These are phyloP conservation scores for Cyprinella venusta DNA, from an alignment of 2,797 vertebrate genomes.

Conservation along the genomic window DNA sequence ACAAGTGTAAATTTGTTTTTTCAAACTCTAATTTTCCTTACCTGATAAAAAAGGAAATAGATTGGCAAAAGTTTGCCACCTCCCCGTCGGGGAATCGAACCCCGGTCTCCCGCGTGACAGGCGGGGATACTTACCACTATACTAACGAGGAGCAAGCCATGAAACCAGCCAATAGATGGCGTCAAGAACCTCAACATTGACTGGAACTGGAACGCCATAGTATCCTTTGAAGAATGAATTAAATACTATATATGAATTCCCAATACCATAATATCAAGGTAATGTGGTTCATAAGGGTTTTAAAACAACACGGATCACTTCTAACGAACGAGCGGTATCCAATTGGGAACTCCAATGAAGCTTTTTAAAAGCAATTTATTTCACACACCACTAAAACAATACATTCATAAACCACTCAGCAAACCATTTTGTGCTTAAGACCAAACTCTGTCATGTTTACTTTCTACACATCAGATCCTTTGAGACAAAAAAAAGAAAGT, in stretches of 20 bases:
- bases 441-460: conserved; percentile 29
- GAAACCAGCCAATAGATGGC: accelerated
- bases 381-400: conserved; percentile 73
- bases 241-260: not conserved
- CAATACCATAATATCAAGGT: not conserved
- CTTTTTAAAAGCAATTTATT: conserved; percentile 79
- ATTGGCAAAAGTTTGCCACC: not conserved
- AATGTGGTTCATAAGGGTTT: not conserved
- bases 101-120: too few species aligned
- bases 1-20: not conserved
- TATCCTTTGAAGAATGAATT: not conserved
- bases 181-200: not conserved
- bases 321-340: not conserved
- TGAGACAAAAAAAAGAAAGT: conserved; percentile 44
- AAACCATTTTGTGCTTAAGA: conserved; percentile 62
- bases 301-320: not conserved
- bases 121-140: too few species aligned
- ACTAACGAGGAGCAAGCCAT: not conserved
- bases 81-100: conserved; percentile 27
- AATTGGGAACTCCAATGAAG: conserved; percentile 26
- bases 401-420: conserved; percentile 65
- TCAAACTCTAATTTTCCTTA: not conserved
- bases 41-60: not conserved
- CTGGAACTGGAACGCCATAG: not conserved
- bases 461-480: conserved; percentile 2